phyloP scores from a whole-genome alignment of 2,888 invertebrate species.

The Galeopsomyia nigrocyanea region DNA sequence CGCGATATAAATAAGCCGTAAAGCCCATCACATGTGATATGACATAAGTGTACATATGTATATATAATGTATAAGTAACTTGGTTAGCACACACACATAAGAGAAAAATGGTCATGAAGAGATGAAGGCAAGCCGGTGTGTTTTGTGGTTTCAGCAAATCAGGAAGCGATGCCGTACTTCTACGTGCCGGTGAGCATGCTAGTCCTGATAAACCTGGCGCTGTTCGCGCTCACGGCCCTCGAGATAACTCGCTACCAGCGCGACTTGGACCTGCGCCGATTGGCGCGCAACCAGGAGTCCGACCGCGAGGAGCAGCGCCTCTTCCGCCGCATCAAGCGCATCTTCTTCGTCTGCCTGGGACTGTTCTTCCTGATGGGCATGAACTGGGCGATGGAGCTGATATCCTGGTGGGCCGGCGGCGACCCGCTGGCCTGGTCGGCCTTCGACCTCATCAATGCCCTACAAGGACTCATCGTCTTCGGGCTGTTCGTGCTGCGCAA shows the following conservation, averaged over 20 bases:
- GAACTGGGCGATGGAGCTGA: slow-evolving; percentile 80
- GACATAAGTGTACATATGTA: background rate
- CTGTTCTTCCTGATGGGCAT: slow-evolving; percentile 78
- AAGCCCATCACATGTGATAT: background rate
- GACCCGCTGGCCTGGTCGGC: slow-evolving; percentile 73
- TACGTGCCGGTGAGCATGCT: slow-evolving; percentile 75
- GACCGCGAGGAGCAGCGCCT: slow-evolving; percentile 60
- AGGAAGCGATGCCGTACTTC: slow-evolving; percentile 74
- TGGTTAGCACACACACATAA: no score
- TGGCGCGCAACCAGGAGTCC: slow-evolving; percentile 62
- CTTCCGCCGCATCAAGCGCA: slow-evolving; percentile 64
- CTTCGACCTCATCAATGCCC: slow-evolving; percentile 78
- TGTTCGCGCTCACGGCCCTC: slow-evolving; percentile 73
- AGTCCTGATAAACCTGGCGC: slow-evolving; percentile 71
- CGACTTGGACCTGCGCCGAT: slow-evolving; percentile 70
- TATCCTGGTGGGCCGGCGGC: slow-evolving; percentile 76
- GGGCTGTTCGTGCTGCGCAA: slow-evolving; percentile 73
- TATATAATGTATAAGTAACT: no score
- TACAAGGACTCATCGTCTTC: slow-evolving; percentile 79
- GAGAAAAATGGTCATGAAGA: no score
- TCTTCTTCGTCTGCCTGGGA: slow-evolving; percentile 73
- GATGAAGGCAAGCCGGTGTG: slow-evolving; percentile 12
- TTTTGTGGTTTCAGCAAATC: slow-evolving; percentile 70
- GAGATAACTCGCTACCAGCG: slow-evolving; percentile 69
- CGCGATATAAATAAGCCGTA: slow-evolving; percentile 1